A percentile compares a stretch with the other conserved stretches of the same genome.
Conservation (phyloP, 2,797 vertebrate species). For the Peromyscus melanophrys region DNA sequence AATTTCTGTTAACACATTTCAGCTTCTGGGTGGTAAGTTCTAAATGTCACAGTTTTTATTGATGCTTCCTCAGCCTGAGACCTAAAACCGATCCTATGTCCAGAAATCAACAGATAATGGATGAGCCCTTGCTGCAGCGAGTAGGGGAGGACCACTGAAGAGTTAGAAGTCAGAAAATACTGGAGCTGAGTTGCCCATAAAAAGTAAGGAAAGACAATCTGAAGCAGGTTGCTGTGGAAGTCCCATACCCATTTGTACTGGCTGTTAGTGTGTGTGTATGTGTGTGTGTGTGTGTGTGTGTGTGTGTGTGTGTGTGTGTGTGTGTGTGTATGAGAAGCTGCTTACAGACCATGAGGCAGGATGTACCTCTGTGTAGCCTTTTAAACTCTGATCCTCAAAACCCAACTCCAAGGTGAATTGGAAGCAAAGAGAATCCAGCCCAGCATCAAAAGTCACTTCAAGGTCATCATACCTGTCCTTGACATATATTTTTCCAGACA, state of each 20-base stretch:
- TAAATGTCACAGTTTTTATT: neutral
- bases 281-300: no score
- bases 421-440: neutral
- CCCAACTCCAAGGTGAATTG: neutral
- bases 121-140: neutral
- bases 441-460: neutral
- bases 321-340: no score
- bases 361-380: neutral
- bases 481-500: neutral
- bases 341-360: neutral
- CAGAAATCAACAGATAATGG: neutral
- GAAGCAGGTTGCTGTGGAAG: neutral
- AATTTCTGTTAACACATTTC: constrained; percentile 52
- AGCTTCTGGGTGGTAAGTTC: constrained; percentile 40
- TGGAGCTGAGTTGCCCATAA: neutral
- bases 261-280: neutral
- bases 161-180: neutral
- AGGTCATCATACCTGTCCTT: neutral
- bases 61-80: neutral
- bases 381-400: neutral
- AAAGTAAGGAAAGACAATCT: neutral
- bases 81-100: neutral
- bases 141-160: neutral
- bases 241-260: no score
- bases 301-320: neutral